Conservation (phyloP, 2,797 vertebrate genomes). For the Dromococcyx pavoninus region DNA sequence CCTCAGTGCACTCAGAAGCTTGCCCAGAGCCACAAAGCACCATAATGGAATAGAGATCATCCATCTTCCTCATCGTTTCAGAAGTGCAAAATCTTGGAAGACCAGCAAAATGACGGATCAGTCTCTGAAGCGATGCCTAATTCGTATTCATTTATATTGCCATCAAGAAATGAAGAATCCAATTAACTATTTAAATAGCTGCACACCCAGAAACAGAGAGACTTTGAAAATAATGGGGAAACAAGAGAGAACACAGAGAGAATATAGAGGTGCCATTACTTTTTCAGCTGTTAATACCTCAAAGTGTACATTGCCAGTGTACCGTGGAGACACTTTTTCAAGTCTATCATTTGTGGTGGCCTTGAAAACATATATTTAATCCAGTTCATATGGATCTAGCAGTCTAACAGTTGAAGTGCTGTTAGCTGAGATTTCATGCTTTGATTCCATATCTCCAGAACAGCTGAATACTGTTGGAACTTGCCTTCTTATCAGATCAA, state of each 20-base stretch:
- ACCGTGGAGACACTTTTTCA: background rate
- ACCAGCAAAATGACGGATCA: background rate
- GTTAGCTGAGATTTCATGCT: conserved; percentile 15
- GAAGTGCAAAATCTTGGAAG: background rate
- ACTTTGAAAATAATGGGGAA: background rate
- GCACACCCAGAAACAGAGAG: background rate
- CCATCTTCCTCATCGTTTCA: background rate
- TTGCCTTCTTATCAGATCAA: conserved; percentile 1
- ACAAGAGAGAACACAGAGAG: background rate
- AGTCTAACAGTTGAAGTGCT: background rate
- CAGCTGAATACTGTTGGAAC: background rate
- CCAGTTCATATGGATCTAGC: background rate
- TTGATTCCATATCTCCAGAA: conserved; percentile 18
- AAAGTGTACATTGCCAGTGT: background rate
- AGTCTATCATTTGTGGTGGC: background rate
- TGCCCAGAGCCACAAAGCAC: background rate
- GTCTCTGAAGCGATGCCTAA: background rate
- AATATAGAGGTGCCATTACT: background rate
- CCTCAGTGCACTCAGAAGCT: background rate
- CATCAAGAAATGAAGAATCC: background rate
- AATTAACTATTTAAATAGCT: background rate
- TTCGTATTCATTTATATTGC: background rate
- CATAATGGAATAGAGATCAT: background rate
- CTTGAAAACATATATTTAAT: conserved; percentile 11
- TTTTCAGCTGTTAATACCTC: background rate